These are phyloP conservation scores for Pachliopta kotzebuea DNA, from an alignment of 2,888 invertebrate species.

Conservation along the genomic window DNA sequence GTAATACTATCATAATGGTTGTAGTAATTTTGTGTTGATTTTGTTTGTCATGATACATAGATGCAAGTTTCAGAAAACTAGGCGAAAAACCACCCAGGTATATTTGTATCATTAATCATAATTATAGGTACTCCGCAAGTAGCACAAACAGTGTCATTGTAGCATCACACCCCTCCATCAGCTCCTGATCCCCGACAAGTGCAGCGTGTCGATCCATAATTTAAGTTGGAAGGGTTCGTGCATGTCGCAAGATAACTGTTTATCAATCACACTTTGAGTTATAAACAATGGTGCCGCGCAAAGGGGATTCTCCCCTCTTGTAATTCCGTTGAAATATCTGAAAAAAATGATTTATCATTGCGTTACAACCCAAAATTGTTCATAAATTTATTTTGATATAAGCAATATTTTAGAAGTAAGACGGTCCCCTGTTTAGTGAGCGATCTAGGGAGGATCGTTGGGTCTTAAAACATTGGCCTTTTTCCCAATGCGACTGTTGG, in stretches of 20 bases:
- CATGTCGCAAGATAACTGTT: conserved; percentile 63
- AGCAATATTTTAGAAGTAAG: background rate
- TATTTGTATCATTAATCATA: conserved; percentile 11
- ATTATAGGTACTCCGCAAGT: conserved; percentile 5
- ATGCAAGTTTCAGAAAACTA: too few species aligned
- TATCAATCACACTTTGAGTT: conserved; percentile 71
- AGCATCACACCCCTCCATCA: conserved; percentile 15
- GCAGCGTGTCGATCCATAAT: conserved; percentile 55
- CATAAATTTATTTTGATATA: background rate
- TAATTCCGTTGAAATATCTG: conserved; percentile 1
- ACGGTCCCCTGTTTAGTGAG: background rate
- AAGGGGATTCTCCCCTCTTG: background rate
- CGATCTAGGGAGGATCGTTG: too few species aligned
- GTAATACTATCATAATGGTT: too few species aligned
- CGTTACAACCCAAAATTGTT: background rate
- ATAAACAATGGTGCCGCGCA: conserved; percentile 49
- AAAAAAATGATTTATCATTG: conserved; percentile 1
- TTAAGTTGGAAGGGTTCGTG: conserved; percentile 51
- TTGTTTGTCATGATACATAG: too few species aligned
- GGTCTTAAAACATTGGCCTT: too few species aligned
- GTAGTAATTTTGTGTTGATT: too few species aligned
- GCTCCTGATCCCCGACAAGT: conserved; percentile 20
- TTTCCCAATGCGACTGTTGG: too few species aligned
- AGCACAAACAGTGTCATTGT: conserved; percentile 10
- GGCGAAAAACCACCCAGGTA: background rate